Evolutionary conservation across 2,113 vertebrate species (phyloP), one percentile per base, ranked within the genome.

Genomic region (Astur gentilis): DNA sequence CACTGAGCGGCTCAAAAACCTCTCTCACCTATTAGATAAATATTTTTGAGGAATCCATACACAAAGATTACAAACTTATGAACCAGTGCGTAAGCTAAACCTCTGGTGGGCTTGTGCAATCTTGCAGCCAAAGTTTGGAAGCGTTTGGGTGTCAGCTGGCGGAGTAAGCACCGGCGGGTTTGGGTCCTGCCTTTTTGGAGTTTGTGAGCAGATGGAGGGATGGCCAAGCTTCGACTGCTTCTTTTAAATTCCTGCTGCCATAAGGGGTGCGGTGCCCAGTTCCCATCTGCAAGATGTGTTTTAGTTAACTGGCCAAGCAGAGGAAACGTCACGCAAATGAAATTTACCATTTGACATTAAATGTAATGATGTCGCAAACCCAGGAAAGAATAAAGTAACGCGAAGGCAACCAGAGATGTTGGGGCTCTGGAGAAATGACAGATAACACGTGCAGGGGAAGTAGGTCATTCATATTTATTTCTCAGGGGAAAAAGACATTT

Each of bases 81-180:
- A 54, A 66, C 23, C 5, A 1, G 49, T 11, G 32, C 47, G 7
- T 36, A 52, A 44, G 15, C 38, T 21, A 26, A 45, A 34, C 26
- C 20, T 76, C 12, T 31, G 14, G 31, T 49, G 40, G 44, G 13
- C 19, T 55, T 55, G 21, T 62, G 49, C 44, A 55, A 0, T 60
- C 54, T 52, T 10, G 10, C 25, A 38, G 45, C 25, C 1, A 0
- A 58, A 11, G 13, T 67, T 64, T 16, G 65, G 61, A 82, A 73
- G 67, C 3, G 0, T 69, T 69, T 57, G 12, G 20, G 10, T 61
- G 58, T 60, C 47, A 23, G 38, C 78, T 16, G 42, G 45, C 4
- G 2, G 70, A 16, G 14, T 10, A n/a, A 5, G 4, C 18, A 0
- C n/a, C 27, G 7, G 36, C 1, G 2, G 27, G 34, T 34, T 66